phyloP scores from a whole-genome alignment of 2,113 vertebrate species.

The Sinocyclocheilus anophthalmus region DNA sequence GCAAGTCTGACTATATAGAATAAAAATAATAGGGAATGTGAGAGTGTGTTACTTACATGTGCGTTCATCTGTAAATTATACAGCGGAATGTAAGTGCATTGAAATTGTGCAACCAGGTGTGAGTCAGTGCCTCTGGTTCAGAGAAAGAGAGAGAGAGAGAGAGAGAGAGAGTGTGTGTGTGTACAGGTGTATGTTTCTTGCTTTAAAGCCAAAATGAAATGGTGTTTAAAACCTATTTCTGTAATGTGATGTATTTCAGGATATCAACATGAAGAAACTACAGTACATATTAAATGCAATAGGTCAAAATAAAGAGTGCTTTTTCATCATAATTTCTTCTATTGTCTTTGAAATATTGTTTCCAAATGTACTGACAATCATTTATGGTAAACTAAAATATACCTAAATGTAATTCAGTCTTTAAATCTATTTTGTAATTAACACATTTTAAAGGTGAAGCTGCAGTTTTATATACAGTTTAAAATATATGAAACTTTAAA shows the following conservation, averaged over 20 bases:
- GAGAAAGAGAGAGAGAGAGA: not conserved
- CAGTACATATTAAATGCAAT: too few species aligned
- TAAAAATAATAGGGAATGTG: not conserved
- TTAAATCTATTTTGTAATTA: too few species aligned
- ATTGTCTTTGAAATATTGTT: too few species aligned
- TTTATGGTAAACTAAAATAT: too few species aligned
- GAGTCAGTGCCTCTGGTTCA: not conserved
- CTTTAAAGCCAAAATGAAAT: not conserved
- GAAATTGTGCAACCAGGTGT: not conserved
- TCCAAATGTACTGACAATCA: too few species aligned
- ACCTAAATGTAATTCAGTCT: too few species aligned
- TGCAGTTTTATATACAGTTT: too few species aligned
- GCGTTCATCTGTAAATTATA: not conserved
- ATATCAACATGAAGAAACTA: not conserved
- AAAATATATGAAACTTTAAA: too few species aligned
- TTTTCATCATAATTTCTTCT: not conserved
- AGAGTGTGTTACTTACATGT: not conserved
- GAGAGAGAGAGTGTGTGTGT: not conserved
- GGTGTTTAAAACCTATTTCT: not conserved
- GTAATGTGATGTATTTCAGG: not conserved
- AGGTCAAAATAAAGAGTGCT: not conserved
- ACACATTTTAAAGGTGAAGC: too few species aligned
- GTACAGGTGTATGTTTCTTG: not conserved
- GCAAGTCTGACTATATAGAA: not conserved
- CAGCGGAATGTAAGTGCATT: not conserved